A percentile compares a stretch with the other conserved stretches of the same genome.
Evolutionary conservation across 2,888 invertebrate species (phyloP).

Genomic region (Tipula helvola): DNA sequence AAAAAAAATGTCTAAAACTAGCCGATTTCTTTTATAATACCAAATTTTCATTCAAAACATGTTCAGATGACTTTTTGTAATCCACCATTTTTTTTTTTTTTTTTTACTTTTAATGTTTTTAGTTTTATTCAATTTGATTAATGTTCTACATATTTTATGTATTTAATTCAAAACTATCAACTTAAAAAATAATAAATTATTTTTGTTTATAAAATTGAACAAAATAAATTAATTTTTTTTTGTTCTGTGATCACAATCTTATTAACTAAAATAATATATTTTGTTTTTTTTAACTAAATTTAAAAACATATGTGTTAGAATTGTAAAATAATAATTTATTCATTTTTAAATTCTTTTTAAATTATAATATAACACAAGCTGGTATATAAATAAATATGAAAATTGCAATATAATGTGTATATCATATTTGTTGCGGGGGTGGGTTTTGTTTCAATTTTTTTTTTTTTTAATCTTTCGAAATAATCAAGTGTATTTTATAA

Average conservation of each 20-base stretch:
- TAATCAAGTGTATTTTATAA: not conserved
- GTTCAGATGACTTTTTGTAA: not conserved
- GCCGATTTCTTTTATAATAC: not conserved
- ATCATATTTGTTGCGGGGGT: not conserved
- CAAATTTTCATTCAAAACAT: not conserved
- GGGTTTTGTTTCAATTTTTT: not conserved
- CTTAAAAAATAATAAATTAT: not conserved
- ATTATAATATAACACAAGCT: not conserved
- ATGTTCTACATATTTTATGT: not conserved
- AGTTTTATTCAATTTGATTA: not conserved
- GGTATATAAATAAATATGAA: not conserved
- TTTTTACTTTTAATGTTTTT: not conserved
- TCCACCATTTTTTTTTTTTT: not conserved
- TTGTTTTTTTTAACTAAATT: not conserved
- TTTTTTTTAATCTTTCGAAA: not conserved
- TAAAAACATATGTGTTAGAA: not conserved
- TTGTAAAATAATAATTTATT: not conserved
- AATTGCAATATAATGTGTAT: not conserved
- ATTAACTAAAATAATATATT: not conserved
- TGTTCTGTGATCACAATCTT: not conserved
- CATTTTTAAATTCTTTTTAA: not conserved
- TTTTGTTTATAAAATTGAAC: not conserved
- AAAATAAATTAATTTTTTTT: not conserved
- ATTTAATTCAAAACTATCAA: slow-evolving; percentile 4
- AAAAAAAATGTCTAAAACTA: not conserved